Evolutionary conservation across 53 echinoderm and acorn worm genomes (phyloP).

Genomic region (Henricia sp.): DNA sequence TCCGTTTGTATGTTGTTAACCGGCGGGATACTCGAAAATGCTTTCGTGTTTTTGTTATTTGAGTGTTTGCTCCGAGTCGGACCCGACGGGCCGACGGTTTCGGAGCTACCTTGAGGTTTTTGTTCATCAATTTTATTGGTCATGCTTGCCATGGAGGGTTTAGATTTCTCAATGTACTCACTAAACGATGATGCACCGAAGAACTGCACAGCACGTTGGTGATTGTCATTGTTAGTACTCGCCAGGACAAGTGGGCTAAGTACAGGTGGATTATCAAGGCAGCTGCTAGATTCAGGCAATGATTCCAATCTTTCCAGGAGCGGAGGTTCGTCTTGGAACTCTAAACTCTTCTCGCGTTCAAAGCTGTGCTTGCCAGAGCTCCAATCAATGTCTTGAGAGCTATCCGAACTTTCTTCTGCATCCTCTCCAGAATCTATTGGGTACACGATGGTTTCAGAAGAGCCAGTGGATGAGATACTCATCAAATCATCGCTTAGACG

Average conservation of each 20-base stretch:
- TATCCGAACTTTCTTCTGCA: background rate
- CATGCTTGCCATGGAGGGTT: too few relatives aligned
- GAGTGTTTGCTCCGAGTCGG: too few relatives aligned
- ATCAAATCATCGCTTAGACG: background rate
- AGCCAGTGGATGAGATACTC: conserved; percentile 48
- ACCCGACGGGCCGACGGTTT: too few relatives aligned
- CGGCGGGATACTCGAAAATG: too few relatives aligned
- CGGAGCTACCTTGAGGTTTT: too few relatives aligned
- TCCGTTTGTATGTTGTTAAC: too few relatives aligned
- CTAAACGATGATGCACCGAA: too few relatives aligned
- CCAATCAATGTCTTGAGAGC: background rate
- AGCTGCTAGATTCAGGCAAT: background rate
- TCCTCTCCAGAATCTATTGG: background rate
- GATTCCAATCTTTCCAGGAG: conserved; percentile 22
- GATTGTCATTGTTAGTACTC: background rate
- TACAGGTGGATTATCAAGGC: conserved; percentile 26
- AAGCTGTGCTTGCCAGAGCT: too few relatives aligned
- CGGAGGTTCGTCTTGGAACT: conserved; percentile 23
- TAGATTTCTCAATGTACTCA: too few relatives aligned
- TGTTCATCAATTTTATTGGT: too few relatives aligned
- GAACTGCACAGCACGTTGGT: too few relatives aligned
- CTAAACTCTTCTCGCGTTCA: background rate
- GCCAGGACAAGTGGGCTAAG: conserved; percentile 14
- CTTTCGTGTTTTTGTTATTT: too few relatives aligned
- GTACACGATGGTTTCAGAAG: conserved; percentile 20